Conservation (phyloP, 2,888 invertebrate genomes). For the Anodontia alba region DNA sequence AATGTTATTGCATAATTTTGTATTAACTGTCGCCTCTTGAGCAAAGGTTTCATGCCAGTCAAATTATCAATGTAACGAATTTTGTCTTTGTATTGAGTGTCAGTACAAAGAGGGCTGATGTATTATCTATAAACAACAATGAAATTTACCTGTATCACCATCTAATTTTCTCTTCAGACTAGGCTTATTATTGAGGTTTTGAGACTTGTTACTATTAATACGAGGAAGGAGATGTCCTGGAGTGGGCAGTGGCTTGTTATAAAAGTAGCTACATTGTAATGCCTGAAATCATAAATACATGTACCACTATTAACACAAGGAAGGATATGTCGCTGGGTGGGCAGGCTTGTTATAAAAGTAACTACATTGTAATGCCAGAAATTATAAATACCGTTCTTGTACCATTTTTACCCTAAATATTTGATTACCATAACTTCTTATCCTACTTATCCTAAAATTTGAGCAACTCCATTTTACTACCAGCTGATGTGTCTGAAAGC, state of each 20-base stretch:
- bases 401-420: too few species aligned
- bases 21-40: too few species aligned
- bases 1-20: too few species aligned
- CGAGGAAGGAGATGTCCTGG: conserved; percentile 93
- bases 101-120: too few species aligned
- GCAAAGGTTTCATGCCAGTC: too few species aligned
- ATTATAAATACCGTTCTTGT: conserved; percentile 31
- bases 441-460: too few species aligned
- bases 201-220: conserved; percentile 87
- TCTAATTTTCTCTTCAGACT: conserved; percentile 91
- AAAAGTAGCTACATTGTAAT: conserved; percentile 95
- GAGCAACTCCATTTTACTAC: too few species aligned
- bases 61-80: too few species aligned
- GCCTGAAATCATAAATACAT: conserved; percentile 86
- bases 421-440: too few species aligned
- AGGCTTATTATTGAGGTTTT: conserved; percentile 86
- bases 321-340: conserved; percentile 92
- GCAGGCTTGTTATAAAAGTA: conserved; percentile 97
- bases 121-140: too few species aligned
- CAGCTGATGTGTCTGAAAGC: too few species aligned
- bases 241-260: conserved; percentile 95
- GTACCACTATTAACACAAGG: conserved; percentile 90
- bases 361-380: conserved; percentile 92
- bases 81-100: too few species aligned
- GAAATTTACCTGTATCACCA: conserved; percentile 65